Evolutionary conservation across 2,888 invertebrate genomes (phyloP).

Genomic region (Rhagium mordax): DNA sequence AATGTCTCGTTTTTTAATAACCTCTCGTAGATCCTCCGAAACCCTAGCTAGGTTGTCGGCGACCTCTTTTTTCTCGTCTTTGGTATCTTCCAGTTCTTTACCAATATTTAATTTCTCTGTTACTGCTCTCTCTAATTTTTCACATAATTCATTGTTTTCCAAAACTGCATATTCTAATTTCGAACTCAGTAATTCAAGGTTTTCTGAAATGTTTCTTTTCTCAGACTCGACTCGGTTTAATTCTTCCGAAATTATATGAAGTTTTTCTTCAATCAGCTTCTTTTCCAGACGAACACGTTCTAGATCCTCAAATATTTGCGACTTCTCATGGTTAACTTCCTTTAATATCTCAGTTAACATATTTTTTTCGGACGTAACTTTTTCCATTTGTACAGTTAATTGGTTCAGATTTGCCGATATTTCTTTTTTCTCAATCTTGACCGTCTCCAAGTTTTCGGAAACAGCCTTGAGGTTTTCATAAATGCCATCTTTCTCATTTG

Average conservation of each 20-base stretch:
- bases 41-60: slow-evolving; percentile 6
- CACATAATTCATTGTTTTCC: background rate
- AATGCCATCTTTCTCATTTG: slow-evolving; percentile 13
- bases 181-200: background rate
- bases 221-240: background rate
- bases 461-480: background rate
- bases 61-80: background rate
- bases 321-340: background rate
- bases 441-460: background rate
- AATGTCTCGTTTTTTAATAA: background rate
- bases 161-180: background rate
- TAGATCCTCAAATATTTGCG: background rate
- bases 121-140: background rate
- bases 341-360: background rate
- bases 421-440: background rate
- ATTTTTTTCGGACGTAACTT: background rate
- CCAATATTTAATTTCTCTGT: background rate
- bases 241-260: background rate
- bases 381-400: background rate
- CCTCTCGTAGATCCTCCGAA: background rate
- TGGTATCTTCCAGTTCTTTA: slow-evolving; percentile 17
- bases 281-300: background rate
- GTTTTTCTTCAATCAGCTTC: background rate
- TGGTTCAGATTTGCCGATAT: background rate
- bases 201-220: background rate